A percentile compares a stretch with the other conserved stretches of the same genome.
phyloP scores from a whole-genome alignment of 1,140 invertebrate genomes.

The Caligus rogercresseyi region DNA sequence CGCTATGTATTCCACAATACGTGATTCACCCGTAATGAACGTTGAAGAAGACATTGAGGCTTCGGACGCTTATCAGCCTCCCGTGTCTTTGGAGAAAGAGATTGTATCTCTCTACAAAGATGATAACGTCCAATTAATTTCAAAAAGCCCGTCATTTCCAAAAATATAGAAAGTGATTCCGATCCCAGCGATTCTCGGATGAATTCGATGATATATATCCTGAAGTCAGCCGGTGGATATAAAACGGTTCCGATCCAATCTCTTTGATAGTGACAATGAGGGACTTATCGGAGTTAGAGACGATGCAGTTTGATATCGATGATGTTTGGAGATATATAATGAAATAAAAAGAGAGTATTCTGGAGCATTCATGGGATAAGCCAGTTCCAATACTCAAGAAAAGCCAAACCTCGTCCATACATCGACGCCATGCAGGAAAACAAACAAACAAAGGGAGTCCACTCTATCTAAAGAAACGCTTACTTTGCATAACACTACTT shows the following conservation, averaged over 20 bases:
- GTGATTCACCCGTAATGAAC: background rate
- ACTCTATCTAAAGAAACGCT: background rate
- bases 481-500: too few relatives aligned
- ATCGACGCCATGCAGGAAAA: background rate
- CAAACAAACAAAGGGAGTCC: too few relatives aligned
- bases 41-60: background rate
- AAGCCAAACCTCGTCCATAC: too few relatives aligned
- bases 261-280: background rate
- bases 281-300: background rate
- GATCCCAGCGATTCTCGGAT: too few relatives aligned
- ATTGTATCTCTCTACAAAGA: background rate
- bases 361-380: too few relatives aligned
- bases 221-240: background rate
- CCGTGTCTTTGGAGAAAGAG: background rate
- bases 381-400: too few relatives aligned
- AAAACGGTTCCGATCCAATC: background rate
- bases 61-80: too few relatives aligned
- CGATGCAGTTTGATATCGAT: background rate
- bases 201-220: background rate
- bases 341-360: background rate
- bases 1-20: background rate
- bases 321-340: background rate
- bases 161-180: background rate
- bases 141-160: background rate
- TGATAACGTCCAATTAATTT: too few relatives aligned